Conservation (phyloP, 2,113 vertebrate species). For the Microcebus griseorufus region DNA sequence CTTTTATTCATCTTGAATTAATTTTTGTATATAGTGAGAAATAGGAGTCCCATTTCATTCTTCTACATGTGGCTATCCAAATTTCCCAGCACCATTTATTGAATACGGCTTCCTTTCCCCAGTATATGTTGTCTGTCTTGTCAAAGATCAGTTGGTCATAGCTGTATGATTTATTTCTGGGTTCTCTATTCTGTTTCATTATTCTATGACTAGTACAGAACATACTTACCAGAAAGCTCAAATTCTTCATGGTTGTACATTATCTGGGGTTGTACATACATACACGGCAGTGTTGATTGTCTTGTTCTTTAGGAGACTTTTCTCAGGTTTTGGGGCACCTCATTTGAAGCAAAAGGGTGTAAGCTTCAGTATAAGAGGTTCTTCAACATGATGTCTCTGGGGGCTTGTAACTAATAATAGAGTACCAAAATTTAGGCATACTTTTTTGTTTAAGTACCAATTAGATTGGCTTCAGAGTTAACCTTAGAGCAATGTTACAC, state of each 20-base stretch:
- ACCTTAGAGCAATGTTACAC: background rate
- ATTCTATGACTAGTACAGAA: background rate
- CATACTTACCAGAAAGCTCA: background rate
- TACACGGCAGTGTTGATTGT: background rate
- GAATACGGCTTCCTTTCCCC: no score
- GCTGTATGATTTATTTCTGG: no score
- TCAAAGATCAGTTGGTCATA: no score
- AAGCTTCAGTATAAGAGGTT: background rate
- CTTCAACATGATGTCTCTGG: background rate
- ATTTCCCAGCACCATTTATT: no score
- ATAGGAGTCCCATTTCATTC: no score
- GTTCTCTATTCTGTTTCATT: no score
- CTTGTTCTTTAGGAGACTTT: background rate
- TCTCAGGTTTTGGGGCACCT: background rate
- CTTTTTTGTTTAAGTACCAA: background rate
- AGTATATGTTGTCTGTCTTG: no score
- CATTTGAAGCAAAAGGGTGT: conserved; percentile 4
- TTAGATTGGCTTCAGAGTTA: conserved; percentile 12
- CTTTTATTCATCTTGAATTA: no score
- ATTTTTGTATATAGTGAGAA: no score
- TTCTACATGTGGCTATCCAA: no score
- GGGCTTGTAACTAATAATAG: background rate
- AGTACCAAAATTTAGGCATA: background rate
- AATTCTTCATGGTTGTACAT: background rate
- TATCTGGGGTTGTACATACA: background rate